Evolutionary conservation across 2,113 vertebrate species (phyloP).

Genomic region (Lepisosteus oculatus): DNA sequence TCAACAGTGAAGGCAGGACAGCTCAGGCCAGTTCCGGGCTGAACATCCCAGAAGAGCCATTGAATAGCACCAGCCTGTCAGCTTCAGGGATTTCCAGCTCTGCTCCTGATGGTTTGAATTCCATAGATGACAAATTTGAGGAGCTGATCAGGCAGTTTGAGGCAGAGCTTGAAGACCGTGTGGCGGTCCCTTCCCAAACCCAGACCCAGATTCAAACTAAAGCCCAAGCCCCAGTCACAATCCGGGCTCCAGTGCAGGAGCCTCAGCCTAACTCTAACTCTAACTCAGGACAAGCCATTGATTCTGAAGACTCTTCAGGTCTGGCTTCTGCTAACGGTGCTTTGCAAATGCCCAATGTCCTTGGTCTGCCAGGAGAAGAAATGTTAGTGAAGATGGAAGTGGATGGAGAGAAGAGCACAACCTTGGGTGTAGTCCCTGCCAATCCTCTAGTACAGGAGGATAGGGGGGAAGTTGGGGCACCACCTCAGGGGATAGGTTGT

Average conservation of each 20-base stretch:
- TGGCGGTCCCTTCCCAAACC: constrained; percentile 40
- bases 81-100: constrained; percentile 45
- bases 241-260: constrained; percentile 29
- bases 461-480: constrained; percentile 20
- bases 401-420: constrained; percentile 23
- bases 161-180: constrained; percentile 85
- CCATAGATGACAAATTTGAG: constrained; percentile 87
- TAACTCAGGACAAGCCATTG: constrained; percentile 50
- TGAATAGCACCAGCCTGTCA: constrained; percentile 45
- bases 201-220: constrained; percentile 34
- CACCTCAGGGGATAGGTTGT: constrained; percentile 10
- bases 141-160: constrained; percentile 93
- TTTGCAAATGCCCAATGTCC: constrained; percentile 27
- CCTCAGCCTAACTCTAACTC: constrained; percentile 40
- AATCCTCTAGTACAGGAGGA: constrained; percentile 17
- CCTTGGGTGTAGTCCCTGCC: constrained; percentile 12
- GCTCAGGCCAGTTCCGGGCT: constrained; percentile 36
- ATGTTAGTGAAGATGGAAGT: constrained; percentile 41
- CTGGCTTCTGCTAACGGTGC: constrained; percentile 21
- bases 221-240: constrained; percentile 28
- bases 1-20: constrained; percentile 23
- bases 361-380: constrained; percentile 17
- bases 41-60: constrained; percentile 15
- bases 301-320: constrained; percentile 33
- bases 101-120: constrained; percentile 53